phyloP scores from a whole-genome alignment of 2,888 invertebrate genomes.

The Lacanobia oleracea region DNA sequence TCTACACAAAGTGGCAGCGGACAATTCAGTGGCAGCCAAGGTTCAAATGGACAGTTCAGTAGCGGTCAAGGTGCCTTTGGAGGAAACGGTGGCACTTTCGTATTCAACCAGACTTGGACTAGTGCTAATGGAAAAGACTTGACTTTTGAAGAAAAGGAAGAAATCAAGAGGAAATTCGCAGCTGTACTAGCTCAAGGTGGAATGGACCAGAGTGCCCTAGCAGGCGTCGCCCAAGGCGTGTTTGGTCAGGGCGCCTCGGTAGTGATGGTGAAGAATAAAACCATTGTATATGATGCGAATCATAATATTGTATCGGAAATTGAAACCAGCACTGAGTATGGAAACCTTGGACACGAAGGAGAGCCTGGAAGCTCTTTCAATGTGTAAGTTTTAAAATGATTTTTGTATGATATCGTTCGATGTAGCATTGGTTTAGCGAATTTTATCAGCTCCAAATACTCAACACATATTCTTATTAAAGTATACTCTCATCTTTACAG shows the following conservation, averaged over 20 bases:
- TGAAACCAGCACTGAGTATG: constrained; percentile 89
- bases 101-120: constrained; percentile 78
- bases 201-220: constrained; percentile 68
- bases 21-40: constrained; percentile 14
- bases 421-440: background rate
- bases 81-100: constrained; percentile 64
- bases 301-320: constrained; percentile 86
- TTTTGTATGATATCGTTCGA: background rate
- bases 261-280: constrained; percentile 79
- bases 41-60: constrained; percentile 13
- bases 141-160: constrained; percentile 79
- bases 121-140: constrained; percentile 72
- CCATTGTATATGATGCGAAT: constrained; percentile 82
- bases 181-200: constrained; percentile 61
- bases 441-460: too few species aligned
- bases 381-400: constrained; percentile 77
- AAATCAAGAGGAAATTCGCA: constrained; percentile 75
- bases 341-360: constrained; percentile 84
- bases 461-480: background rate
- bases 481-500: constrained; percentile 59
- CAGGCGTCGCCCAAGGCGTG: constrained; percentile 63
- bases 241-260: constrained; percentile 72
- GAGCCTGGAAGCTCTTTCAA: constrained; percentile 86
- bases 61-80: constrained; percentile 23
- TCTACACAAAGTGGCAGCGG: constrained; percentile 11